A percentile compares a stretch with the other conserved stretches of the same genome.
These are phyloP conservation scores for Litocranius walleri DNA, from an alignment of 2,113 vertebrate genomes.

Conservation along the genomic window DNA sequence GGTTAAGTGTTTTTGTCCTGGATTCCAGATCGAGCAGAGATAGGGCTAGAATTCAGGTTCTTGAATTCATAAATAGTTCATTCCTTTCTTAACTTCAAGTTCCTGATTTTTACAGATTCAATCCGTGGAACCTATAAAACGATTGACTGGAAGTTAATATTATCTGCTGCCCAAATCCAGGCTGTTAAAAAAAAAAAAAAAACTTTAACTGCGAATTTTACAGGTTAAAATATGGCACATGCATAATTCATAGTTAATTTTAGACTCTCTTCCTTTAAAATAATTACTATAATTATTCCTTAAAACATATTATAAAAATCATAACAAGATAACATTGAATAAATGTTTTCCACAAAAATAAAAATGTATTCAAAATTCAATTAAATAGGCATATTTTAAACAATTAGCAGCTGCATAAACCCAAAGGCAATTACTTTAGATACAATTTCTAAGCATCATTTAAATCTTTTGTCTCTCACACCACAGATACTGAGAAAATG, in stretches of 20 bases:
- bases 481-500: background rate
- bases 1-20: background rate
- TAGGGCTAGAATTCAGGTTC: background rate
- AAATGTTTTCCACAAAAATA: conserved; percentile 30
- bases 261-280: background rate
- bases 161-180: background rate
- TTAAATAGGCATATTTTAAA: conserved; percentile 29
- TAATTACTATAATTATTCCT: conserved; percentile 2
- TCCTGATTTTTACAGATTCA: background rate
- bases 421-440: conserved; percentile 40
- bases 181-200: background rate
- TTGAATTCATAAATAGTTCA: background rate
- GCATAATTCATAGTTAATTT: conserved; percentile 26
- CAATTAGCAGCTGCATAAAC: background rate
- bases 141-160: background rate
- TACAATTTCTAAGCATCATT: conserved; percentile 20
- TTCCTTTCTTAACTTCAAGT: conserved; percentile 27
- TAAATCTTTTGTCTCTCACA: conserved; percentile 29
- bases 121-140: background rate
- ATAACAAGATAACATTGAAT: background rate
- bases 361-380: background rate
- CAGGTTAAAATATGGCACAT: background rate
- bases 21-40: background rate
- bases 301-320: background rate
- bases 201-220: background rate